These are phyloP conservation scores for Nephila pilipes DNA, from an alignment of 1,140 invertebrate species.

Conservation along the genomic window DNA sequence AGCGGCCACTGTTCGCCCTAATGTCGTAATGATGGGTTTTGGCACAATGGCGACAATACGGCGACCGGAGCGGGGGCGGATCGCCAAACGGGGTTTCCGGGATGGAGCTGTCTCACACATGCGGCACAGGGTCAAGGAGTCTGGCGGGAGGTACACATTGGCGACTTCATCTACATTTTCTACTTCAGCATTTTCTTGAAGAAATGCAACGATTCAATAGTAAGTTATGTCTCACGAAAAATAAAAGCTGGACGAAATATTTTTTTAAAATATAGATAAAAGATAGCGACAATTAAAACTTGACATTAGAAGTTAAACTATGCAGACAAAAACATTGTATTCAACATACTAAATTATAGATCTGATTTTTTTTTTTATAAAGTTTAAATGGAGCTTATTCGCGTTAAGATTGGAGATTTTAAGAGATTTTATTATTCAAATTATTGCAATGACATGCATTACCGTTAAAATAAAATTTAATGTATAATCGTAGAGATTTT, in stretches of 20 bases:
- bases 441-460: no score
- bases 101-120: background rate
- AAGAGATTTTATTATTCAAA: no score
- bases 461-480: no score
- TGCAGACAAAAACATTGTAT: no score
- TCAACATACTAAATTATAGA: no score
- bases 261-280: background rate
- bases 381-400: no score
- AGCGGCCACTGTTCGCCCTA: conserved; percentile 39
- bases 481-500: no score
- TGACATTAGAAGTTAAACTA: no score
- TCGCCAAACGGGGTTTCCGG: background rate
- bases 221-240: background rate
- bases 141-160: background rate
- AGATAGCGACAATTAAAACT: background rate
- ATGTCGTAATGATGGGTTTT: conserved; percentile 51
- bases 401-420: no score
- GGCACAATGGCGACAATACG: conserved; percentile 48
- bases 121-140: background rate
- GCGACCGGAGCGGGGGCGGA: background rate
- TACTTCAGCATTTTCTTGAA: background rate
- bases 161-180: background rate
- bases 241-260: background rate
- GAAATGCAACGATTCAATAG: background rate
- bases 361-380: no score